Evolutionary conservation across 2,113 vertebrate species (phyloP).

Genomic region (Trachemys scripta): DNA sequence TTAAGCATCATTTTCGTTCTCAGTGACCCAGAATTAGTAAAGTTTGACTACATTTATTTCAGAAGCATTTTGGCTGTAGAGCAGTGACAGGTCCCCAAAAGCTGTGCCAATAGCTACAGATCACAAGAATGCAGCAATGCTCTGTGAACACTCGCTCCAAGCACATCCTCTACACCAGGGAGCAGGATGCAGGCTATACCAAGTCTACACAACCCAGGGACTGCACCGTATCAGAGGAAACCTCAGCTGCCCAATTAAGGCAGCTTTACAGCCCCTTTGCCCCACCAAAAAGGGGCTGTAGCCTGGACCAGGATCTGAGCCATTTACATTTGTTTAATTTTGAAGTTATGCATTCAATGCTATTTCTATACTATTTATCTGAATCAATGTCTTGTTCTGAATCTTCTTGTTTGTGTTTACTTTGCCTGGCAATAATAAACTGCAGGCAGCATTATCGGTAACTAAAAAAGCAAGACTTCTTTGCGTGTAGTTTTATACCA

Average conservation of each 20-base stretch:
- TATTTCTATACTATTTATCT: neutral
- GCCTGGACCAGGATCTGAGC: neutral
- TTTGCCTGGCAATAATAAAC: neutral
- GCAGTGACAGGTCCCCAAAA: neutral
- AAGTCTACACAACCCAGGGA: neutral
- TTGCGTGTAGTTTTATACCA: neutral
- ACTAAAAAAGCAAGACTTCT: neutral
- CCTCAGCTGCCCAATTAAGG: neutral
- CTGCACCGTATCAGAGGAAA: neutral
- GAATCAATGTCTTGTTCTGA: neutral
- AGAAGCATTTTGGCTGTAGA: too few relatives aligned
- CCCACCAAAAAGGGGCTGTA: neutral
- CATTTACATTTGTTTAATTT: neutral
- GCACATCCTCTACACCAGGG: neutral
- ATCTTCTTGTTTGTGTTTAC: neutral
- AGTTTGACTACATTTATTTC: too few relatives aligned
- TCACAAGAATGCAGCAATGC: neutral
- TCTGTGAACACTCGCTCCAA: neutral
- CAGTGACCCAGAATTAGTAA: too few relatives aligned
- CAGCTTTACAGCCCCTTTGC: neutral
- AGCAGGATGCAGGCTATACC: neutral
- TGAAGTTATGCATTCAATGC: neutral
- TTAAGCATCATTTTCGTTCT: too few relatives aligned
- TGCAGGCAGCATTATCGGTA: neutral
- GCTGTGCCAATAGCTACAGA: neutral